Percentiles rank a stretch among this genome's conserved stretches.
Conservation (phyloP, 2,888 invertebrate species). For the Gordius sp. region DNA sequence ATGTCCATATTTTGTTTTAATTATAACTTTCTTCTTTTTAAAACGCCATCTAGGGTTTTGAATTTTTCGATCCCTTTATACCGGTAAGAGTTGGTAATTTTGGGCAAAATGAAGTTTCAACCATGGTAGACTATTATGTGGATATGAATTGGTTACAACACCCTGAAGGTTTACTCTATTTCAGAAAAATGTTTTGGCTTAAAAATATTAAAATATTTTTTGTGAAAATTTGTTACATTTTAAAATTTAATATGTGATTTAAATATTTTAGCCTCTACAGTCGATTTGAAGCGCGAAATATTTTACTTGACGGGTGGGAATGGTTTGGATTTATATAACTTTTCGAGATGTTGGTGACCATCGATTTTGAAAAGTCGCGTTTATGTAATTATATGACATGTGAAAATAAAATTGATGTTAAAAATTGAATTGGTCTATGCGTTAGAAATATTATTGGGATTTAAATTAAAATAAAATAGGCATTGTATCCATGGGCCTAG, state of each 20-base stretch:
- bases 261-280: background rate
- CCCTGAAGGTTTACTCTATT: background rate
- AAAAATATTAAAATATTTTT: no score
- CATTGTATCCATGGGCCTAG: no score
- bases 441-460: no score
- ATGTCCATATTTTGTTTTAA: constrained; percentile 13
- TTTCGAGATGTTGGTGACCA: background rate
- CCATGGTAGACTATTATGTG: constrained; percentile 12
- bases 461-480: no score
- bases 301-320: constrained; percentile 13
- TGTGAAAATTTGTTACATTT: no score
- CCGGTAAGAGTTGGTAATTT: constrained; percentile 4
- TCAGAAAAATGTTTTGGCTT: no score
- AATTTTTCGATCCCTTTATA: constrained; percentile 14
- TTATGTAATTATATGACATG: no score
- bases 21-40: background rate
- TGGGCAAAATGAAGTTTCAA: background rate
- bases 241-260: background rate
- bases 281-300: background rate
- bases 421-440: no score
- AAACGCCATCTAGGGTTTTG: background rate
- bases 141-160: constrained; percentile 11
- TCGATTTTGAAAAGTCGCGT: no score
- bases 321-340: constrained; percentile 4
- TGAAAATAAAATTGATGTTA: no score